Conservation (phyloP, 1,140 invertebrate species). For the Agraylea sexmaculata region DNA sequence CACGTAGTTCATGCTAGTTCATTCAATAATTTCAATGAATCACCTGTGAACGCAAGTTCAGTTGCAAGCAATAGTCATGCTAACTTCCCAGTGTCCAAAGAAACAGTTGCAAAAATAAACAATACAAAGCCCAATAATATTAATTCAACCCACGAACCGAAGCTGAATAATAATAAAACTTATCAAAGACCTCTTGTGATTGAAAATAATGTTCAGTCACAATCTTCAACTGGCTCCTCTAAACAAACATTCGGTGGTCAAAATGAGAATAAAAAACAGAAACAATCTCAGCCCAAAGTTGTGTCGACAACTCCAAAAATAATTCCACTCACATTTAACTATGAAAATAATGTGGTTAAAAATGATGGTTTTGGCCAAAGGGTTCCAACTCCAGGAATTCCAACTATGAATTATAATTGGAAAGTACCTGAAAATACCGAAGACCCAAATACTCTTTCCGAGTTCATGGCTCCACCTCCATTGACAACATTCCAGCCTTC, state of each 20-base stretch:
- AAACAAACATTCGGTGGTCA: too few species aligned
- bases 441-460: conserved; percentile 8
- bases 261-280: conserved; percentile 3
- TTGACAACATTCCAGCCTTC: conserved; percentile 26
- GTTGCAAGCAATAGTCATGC: conserved; percentile 34
- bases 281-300: conserved; percentile 20
- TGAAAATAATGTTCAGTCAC: conserved; percentile 27
- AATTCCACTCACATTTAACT: conserved; percentile 34
- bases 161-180: too few species aligned
- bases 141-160: conserved; percentile 23
- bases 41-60: conserved; percentile 1
- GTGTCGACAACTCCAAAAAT: conserved; percentile 33
- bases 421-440: conserved; percentile 18
- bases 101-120: conserved; percentile 22
- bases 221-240: too few species aligned
- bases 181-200: too few species aligned
- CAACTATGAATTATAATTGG: conserved; percentile 26
- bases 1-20: conserved; percentile 19
- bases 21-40: conserved; percentile 11
- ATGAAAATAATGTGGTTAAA: conserved; percentile 18
- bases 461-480: conserved; percentile 17
- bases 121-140: conserved; percentile 9
- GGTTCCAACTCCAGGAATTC: conserved; percentile 27
- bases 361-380: conserved; percentile 31
- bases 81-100: conserved; percentile 37